Percentiles rank a stretch among this genome's conserved stretches.
These are phyloP conservation scores for Pterobdella sp. DNA, from an alignment of 2,888 invertebrate species.

Conservation along the genomic window DNA sequence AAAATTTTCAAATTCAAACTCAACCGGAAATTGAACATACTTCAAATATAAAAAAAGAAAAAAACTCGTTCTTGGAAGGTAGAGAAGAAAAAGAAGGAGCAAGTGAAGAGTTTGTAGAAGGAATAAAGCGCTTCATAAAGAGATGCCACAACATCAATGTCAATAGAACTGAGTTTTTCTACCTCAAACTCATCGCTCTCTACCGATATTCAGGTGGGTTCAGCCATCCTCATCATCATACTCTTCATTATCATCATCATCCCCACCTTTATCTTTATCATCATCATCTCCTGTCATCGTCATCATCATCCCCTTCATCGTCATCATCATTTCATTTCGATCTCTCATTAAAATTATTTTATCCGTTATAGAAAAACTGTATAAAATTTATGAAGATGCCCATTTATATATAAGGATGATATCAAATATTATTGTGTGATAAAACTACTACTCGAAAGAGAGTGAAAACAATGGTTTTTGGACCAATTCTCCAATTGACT, in stretches of 20 bases:
- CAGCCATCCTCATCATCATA: not conserved
- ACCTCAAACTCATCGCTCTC: constrained; percentile 26
- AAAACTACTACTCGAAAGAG: too few relatives aligned
- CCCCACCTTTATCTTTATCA: not conserved
- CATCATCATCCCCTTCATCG: not conserved
- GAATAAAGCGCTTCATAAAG: constrained; percentile 19
- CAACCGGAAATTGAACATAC: not conserved
- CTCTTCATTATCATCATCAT: not conserved
- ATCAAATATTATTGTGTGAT: too few relatives aligned
- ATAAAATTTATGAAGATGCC: too few relatives aligned
- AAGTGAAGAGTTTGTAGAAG: constrained; percentile 20
- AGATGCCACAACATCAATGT: constrained; percentile 7
- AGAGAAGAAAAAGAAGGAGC: not conserved
- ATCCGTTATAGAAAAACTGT: too few relatives aligned
- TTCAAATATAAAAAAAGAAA: not conserved
- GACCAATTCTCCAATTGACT: too few relatives aligned
- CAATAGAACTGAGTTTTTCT: constrained; percentile 18
- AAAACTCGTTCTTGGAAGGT: not conserved
- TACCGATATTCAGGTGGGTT: constrained; percentile 20
- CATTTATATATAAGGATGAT: too few relatives aligned
- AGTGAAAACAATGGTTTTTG: too few relatives aligned
- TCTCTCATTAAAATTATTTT: too few relatives aligned
- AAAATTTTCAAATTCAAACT: constrained; percentile 21
- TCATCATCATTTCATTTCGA: too few relatives aligned
- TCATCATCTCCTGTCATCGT: not conserved